These are phyloP conservation scores for Esox lucius DNA, from an alignment of 2,797 vertebrate species.

Conservation along the genomic window DNA sequence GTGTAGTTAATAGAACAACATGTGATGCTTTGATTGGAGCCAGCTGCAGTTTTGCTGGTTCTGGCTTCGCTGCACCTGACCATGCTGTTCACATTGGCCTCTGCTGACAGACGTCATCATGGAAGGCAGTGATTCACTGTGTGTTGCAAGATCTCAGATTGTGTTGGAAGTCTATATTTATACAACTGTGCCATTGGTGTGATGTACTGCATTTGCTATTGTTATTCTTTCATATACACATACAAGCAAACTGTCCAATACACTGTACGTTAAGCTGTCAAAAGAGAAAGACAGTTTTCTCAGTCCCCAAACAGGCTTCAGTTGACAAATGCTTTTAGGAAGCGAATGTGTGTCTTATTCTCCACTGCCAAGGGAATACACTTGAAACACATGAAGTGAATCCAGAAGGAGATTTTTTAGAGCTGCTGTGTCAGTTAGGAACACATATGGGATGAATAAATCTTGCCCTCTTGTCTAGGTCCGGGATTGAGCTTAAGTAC, in stretches of 20 bases:
- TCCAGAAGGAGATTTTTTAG: background rate
- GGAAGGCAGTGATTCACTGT: background rate
- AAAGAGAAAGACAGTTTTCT: background rate
- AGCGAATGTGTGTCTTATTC: conserved; percentile 2
- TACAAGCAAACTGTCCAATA: background rate
- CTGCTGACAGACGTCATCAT: background rate
- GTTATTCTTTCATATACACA: background rate
- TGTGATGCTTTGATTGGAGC: too few relatives aligned
- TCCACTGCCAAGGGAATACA: background rate
- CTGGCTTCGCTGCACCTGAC: too few relatives aligned
- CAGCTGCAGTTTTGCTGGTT: too few relatives aligned
- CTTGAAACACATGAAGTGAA: background rate
- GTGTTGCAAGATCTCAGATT: background rate
- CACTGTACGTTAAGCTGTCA: background rate
- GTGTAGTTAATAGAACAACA: too few relatives aligned
- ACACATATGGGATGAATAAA: background rate
- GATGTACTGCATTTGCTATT: background rate
- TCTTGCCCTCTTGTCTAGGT: background rate
- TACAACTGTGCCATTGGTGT: background rate
- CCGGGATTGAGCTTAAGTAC: background rate
- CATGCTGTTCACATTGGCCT: background rate
- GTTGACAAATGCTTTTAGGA: background rate
- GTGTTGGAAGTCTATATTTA: background rate
- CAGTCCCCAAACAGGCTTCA: background rate
- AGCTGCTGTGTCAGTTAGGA: background rate